These are phyloP conservation scores for Desmodus rotundus DNA, from an alignment of 2,113 vertebrate species.

Conservation along the genomic window DNA sequence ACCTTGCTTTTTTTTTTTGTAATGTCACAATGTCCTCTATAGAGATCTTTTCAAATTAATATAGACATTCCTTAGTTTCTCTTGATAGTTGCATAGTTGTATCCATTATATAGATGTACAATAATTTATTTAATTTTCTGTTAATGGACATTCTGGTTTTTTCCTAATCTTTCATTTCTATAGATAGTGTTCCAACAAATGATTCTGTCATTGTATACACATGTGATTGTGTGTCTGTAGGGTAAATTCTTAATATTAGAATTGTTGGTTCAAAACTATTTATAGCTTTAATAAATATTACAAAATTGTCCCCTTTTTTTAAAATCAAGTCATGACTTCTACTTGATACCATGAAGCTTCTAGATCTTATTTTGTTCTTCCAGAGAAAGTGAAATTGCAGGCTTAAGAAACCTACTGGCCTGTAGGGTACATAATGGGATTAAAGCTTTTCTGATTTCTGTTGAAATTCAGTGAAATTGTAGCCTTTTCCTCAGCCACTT, in stretches of 20 bases:
- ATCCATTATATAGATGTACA: neutral
- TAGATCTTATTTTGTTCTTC: neutral
- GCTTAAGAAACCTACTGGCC: neutral
- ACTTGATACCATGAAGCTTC: neutral
- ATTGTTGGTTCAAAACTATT: conserved; percentile 16
- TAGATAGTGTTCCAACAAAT: conserved; percentile 10
- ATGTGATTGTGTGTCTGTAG: neutral
- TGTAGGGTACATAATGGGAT: neutral
- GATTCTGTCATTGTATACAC: conserved; percentile 25
- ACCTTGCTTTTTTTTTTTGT: conserved; percentile 7
- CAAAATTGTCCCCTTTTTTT: neutral
- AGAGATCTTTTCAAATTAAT: conserved; percentile 27
- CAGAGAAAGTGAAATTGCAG: conserved; percentile 6
- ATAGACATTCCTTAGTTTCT: conserved; percentile 1
- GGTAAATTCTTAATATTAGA: conserved; percentile 22
- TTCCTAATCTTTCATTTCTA: conserved; percentile 25
- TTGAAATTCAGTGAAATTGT: neutral
- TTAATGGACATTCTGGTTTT: conserved; percentile 16
- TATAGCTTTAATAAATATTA: neutral
- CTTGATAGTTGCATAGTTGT: neutral
- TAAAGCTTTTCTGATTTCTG: conserved; percentile 5
- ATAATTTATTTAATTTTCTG: conserved; percentile 25
- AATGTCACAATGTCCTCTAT: neutral
- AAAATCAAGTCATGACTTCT: conserved; percentile 21
- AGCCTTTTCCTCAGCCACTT: neutral